Evolutionary conservation across 2,113 vertebrate genomes (phyloP).

Genomic region (Tenrec ecaudatus): DNA sequence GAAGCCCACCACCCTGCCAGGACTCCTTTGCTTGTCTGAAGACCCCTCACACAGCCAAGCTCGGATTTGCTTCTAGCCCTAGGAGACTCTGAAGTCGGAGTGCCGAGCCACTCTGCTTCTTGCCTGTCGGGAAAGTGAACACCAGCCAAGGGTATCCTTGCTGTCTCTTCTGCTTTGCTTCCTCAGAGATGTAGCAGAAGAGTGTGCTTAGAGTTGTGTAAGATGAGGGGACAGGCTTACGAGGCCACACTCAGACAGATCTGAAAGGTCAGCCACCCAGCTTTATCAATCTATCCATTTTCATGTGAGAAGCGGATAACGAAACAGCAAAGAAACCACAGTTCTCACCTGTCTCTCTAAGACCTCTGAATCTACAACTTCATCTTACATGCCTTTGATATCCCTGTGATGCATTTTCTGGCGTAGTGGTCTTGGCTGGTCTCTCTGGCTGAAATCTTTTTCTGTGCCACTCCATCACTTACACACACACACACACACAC

Average conservation of each 20-base stretch:
- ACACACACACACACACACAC: too few relatives aligned
- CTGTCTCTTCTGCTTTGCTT: neutral
- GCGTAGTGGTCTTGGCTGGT: neutral
- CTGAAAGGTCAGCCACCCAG: neutral
- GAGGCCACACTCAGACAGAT: neutral
- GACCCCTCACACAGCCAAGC: neutral
- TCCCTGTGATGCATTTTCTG: neutral
- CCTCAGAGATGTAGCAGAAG: neutral
- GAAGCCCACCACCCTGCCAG: too few relatives aligned
- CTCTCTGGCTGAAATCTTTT: neutral
- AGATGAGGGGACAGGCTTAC: neutral
- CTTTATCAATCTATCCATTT: neutral
- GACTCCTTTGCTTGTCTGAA: neutral
- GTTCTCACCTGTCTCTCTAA: rapidly evolving
- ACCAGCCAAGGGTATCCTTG: rapidly evolving
- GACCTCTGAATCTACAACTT: neutral
- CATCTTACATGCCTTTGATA: neutral
- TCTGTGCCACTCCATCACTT: too few relatives aligned
- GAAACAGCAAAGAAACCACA: neutral
- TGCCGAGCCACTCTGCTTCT: neutral
- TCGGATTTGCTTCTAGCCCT: neutral
- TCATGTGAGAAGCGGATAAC: neutral
- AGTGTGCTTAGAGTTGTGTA: neutral
- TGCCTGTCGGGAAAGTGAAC: neutral
- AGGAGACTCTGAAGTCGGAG: neutral